Percentiles rank a stretch among this genome's conserved stretches.
Conservation (phyloP, 2,113 vertebrate species). For the Xiphophorus maculatus region DNA sequence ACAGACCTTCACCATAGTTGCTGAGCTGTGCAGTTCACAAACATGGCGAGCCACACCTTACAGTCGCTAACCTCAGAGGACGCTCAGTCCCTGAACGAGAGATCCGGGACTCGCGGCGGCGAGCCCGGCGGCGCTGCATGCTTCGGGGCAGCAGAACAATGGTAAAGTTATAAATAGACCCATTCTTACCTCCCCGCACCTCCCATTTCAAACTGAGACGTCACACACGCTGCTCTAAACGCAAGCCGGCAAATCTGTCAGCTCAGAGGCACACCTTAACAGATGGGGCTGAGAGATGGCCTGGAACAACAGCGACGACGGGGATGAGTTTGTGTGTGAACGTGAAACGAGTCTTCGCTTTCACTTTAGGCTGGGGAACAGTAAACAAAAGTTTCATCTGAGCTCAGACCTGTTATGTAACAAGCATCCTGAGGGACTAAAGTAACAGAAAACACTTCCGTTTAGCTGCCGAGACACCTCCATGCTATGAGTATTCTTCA, state of each 20-base stretch:
- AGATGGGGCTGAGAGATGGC: conserved; percentile 5
- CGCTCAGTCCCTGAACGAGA: conserved; percentile 31
- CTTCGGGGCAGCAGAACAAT: conserved; percentile 57
- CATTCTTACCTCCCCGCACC: conserved; percentile 55
- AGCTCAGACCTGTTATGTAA: conserved; percentile 42
- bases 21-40: conserved; percentile 46
- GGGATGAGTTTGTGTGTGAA: background rate
- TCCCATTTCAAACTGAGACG: conserved; percentile 63
- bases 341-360: background rate
- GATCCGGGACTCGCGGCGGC: conserved; percentile 25
- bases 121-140: conserved; percentile 41
- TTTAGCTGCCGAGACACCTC: conserved; percentile 1
- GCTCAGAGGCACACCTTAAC: conserved; percentile 59
- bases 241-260: conserved; percentile 39
- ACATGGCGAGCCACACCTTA: conserved; percentile 53
- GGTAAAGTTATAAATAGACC: conserved; percentile 70
- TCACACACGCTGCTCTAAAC: conserved; percentile 33
- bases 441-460: conserved; percentile 32
- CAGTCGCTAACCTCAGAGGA: conserved; percentile 34
- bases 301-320: too few species aligned
- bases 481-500: conserved; percentile 8
- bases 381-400: conserved; percentile 4
- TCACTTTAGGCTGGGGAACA: background rate
- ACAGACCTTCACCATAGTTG: conserved; percentile 45
- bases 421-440: conserved; percentile 17